Conservation (phyloP, 1,140 invertebrate species). For the Apis dorsata region DNA sequence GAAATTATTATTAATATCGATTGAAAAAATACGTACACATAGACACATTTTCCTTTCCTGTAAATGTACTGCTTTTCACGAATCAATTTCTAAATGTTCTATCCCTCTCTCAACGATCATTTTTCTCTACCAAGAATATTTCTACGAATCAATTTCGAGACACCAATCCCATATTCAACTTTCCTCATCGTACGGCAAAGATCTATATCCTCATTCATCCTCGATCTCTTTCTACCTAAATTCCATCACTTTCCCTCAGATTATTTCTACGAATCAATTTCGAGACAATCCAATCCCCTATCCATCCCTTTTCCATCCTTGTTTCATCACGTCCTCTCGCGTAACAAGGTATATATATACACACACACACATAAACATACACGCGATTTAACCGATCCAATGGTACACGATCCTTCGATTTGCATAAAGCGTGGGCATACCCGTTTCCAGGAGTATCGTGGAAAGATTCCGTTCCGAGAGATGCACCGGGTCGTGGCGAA, state of each 20-base stretch:
- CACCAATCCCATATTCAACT: background rate
- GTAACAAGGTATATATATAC: background rate
- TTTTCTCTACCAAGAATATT: too few species aligned
- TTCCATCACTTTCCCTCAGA: too few species aligned
- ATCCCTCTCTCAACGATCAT: too few species aligned
- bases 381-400: constrained; percentile 14
- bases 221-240: too few species aligned
- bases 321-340: background rate
- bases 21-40: too few species aligned
- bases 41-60: too few species aligned
- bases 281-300: background rate
- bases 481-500: constrained; percentile 27
- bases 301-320: background rate
- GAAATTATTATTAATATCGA: too few species aligned
- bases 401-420: constrained; percentile 42
- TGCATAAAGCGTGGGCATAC: constrained; percentile 58
- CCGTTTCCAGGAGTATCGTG: constrained; percentile 15
- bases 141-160: background rate
- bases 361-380: background rate
- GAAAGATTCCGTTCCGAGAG: constrained; percentile 14
- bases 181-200: background rate
- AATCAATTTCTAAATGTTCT: too few species aligned
- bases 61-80: too few species aligned
- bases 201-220: too few species aligned
- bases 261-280: background rate